A percentile compares a stretch with the other conserved stretches of the same genome.
Conservation (phyloP, 1,140 invertebrate species). For the Proales similis region DNA sequence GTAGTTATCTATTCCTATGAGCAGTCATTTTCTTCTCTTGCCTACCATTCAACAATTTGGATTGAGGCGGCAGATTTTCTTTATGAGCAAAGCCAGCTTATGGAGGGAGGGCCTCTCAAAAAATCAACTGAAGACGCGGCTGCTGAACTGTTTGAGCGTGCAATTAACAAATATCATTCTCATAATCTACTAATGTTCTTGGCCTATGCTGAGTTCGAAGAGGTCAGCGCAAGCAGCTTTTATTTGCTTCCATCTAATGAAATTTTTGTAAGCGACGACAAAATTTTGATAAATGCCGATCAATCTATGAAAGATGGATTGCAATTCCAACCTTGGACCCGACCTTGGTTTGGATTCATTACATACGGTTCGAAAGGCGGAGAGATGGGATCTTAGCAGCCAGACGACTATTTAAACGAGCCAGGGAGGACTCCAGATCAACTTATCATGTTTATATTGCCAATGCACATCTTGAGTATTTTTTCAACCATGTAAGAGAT, state of each 20-base stretch:
- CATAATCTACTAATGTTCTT: slow-evolving; percentile 90
- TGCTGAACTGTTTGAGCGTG: slow-evolving; percentile 83
- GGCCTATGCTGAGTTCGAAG: slow-evolving; percentile 97
- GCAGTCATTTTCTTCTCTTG: slow-evolving; percentile 87
- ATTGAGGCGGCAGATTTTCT: slow-evolving; percentile 93
- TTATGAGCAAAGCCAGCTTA: slow-evolving; percentile 56
- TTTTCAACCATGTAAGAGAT: slow-evolving; percentile 73
- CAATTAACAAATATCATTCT: slow-evolving; percentile 69
- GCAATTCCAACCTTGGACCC: slow-evolving; percentile 3
- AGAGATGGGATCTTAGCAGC: slow-evolving; percentile 96
- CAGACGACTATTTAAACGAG: slow-evolving; percentile 83
- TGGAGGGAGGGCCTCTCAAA: slow-evolving; percentile 41
- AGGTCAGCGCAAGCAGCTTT: slow-evolving; percentile 53
- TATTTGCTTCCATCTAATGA: background rate
- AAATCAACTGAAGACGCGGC: slow-evolving; percentile 59
- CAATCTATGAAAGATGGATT: slow-evolving; percentile 9
- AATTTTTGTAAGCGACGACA: slow-evolving; percentile 6
- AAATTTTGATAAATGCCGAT: slow-evolving; percentile 7
- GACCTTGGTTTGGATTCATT: slow-evolving; percentile 71
- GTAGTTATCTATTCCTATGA: slow-evolving; percentile 95
- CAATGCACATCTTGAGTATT: slow-evolving; percentile 97
- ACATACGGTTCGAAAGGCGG: slow-evolving; percentile 94
- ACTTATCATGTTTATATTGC: slow-evolving; percentile 89
- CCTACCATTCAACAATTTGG: slow-evolving; percentile 97
- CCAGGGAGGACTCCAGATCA: slow-evolving; percentile 76